phyloP scores from a whole-genome alignment of 1,140 invertebrate species.

The Diabrotica undecimpunctata region DNA sequence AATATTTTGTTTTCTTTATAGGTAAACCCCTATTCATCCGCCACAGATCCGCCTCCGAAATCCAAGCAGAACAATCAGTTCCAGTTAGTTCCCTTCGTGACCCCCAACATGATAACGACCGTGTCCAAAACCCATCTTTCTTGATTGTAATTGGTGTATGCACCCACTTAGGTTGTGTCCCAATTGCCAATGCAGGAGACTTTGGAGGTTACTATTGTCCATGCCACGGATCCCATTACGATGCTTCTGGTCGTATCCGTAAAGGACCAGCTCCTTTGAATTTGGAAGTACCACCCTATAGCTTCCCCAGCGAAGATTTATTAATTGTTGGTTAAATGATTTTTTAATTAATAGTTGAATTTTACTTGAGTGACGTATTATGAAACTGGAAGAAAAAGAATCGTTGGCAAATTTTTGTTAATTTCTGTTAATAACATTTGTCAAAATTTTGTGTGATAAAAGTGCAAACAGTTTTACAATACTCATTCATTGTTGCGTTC shows the following conservation, averaged over 20 bases:
- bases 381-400: too few species aligned
- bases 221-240: conserved; percentile 99
- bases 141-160: conserved; percentile 93
- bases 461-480: too few species aligned
- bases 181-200: conserved; percentile 92
- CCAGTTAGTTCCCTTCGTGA: conserved; percentile 75
- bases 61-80: conserved; percentile 71
- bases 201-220: conserved; percentile 97
- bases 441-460: too few species aligned
- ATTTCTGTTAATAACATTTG: too few species aligned
- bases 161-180: conserved; percentile 97
- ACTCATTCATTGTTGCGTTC: too few species aligned
- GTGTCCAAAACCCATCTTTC: conserved; percentile 84
- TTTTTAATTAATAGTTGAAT: too few species aligned
- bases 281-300: conserved; percentile 87
- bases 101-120: conserved; percentile 80
- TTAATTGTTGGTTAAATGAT: conserved; percentile 75
- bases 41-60: conserved; percentile 82
- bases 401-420: too few species aligned
- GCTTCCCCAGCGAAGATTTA: conserved; percentile 67
- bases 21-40: conserved; percentile 92
- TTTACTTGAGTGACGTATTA: too few species aligned
- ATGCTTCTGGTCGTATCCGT: conserved; percentile 93
- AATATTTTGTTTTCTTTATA: conserved; percentile 18
- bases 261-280: conserved; percentile 98